Evolutionary conservation across 1,140 invertebrate species (phyloP).

Genomic region (Drosophila parvula): DNA sequence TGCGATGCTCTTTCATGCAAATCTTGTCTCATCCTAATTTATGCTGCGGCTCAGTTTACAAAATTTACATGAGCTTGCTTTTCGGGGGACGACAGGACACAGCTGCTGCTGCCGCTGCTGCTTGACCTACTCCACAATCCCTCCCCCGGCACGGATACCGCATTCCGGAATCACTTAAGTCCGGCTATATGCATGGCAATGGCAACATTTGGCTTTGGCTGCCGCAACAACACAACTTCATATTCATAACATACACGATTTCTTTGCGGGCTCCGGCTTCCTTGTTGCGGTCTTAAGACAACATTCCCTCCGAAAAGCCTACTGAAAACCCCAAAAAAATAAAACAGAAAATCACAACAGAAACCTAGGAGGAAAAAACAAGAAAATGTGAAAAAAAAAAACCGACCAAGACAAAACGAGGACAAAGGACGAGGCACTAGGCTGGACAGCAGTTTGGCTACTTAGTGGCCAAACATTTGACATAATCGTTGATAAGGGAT

Average conservation of each 20-base stretch:
- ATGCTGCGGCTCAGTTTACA: slow-evolving; percentile 76
- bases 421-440: slow-evolving; percentile 26
- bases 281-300: slow-evolving; percentile 44
- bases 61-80: slow-evolving; percentile 59
- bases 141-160: not conserved
- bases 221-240: slow-evolving; percentile 45
- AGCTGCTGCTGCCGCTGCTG: slow-evolving; percentile 58
- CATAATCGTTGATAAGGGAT: slow-evolving; percentile 79
- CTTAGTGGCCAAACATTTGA: slow-evolving; percentile 74
- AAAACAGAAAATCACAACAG: not conserved
- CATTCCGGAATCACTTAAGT: slow-evolving; percentile 68
- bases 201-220: slow-evolving; percentile 66
- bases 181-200: slow-evolving; percentile 65
- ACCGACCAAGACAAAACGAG: not conserved
- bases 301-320: not conserved
- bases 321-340: not conserved
- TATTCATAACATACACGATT: slow-evolving; percentile 63
- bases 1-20: slow-evolving; percentile 64
- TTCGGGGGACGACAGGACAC: not conserved
- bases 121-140: slow-evolving; percentile 63
- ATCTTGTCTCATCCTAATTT: slow-evolving; percentile 70
- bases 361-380: not conserved
- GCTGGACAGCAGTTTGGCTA: slow-evolving; percentile 54
- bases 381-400: slow-evolving; percentile 2
- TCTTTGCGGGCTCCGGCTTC: slow-evolving; percentile 17